Evolutionary conservation across 2,113 vertebrate species (phyloP), one percentile per base, ranked within the genome.

Genomic region (Verasper variegatus): DNA sequence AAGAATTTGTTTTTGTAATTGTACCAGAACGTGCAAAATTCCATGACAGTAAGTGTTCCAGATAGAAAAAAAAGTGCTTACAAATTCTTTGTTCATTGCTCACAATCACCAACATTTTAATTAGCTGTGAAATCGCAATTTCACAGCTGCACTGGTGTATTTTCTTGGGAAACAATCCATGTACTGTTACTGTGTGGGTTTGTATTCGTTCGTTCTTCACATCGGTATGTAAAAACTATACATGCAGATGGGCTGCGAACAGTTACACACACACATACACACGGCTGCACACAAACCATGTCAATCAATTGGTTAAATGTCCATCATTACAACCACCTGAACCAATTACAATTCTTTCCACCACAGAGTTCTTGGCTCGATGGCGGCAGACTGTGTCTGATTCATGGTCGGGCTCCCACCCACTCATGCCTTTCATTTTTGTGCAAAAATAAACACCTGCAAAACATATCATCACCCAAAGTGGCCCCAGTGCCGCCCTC

Each of bases 351-450:
- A 0, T 45, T 40, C 51, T 18, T 5, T 59, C 31, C 27, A 56
- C 31, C n/a, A 26, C 54, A 70, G 7, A 78, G 27, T 59, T 82
- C 31, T 54, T 56, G 71, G 54, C 14, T 26, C 23, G 42, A 61
- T 47, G 64, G 74, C 63, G 60, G 49, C 45, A 76, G 78, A 77
- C 59, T 0, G 62, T 51, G 59, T 82, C 65, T 84, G 74, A 82
- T 74, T 85, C 82, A 73, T n/a, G 54, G 64, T 31, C 42, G 21
- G 71, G 56, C 72, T 86, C 56, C 61, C 56, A 21, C 68, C 71
- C 73, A 84, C 85, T 70, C 67, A 45, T 37, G 31, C 27, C 74
- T 83, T 79, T 76, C 27, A 84, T 66, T 82, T 83, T 21, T 63
- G 40, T 63, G 63, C 72, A 76, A 81, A 86, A 76, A 79, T 64